Evolutionary conservation across 1,140 invertebrate species (phyloP).

Genomic region (Ostrea denselamellosa): DNA sequence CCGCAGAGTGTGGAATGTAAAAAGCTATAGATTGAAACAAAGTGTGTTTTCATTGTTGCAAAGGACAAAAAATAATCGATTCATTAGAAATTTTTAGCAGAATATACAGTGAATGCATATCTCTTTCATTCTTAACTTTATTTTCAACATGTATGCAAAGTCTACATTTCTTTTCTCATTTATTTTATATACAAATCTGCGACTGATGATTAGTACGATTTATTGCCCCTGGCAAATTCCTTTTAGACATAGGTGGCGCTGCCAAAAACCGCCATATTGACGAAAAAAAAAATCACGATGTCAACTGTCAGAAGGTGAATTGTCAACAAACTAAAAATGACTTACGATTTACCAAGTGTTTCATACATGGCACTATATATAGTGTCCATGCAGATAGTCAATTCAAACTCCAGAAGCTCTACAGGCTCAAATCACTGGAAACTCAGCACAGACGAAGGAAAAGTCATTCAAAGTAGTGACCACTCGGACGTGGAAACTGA

Average conservation of each 20-base stretch:
- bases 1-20: too few species aligned
- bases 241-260: not conserved
- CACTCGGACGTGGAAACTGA: constrained; percentile 53
- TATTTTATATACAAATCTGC: too few species aligned
- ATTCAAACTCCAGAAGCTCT: constrained; percentile 86
- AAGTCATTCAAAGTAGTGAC: constrained; percentile 82
- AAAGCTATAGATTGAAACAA: too few species aligned
- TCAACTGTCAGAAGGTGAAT: constrained; percentile 30
- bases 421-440: constrained; percentile 84
- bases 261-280: constrained; percentile 9
- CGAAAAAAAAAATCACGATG: constrained; percentile 6
- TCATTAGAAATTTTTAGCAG: too few species aligned
- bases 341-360: constrained; percentile 73
- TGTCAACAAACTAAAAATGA: constrained; percentile 57
- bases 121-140: too few species aligned
- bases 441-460: constrained; percentile 84
- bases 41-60: too few species aligned
- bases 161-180: too few species aligned
- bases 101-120: too few species aligned
- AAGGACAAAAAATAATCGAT: too few species aligned
- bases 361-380: constrained; percentile 79
- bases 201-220: not conserved
- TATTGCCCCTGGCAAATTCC: not conserved
- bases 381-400: constrained; percentile 84
- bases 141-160: too few species aligned